Percentiles rank a stretch among this genome's conserved stretches.
These are phyloP conservation scores for Catamblyrhynchus diadema DNA, from an alignment of 2,797 vertebrate genomes.

Conservation along the genomic window DNA sequence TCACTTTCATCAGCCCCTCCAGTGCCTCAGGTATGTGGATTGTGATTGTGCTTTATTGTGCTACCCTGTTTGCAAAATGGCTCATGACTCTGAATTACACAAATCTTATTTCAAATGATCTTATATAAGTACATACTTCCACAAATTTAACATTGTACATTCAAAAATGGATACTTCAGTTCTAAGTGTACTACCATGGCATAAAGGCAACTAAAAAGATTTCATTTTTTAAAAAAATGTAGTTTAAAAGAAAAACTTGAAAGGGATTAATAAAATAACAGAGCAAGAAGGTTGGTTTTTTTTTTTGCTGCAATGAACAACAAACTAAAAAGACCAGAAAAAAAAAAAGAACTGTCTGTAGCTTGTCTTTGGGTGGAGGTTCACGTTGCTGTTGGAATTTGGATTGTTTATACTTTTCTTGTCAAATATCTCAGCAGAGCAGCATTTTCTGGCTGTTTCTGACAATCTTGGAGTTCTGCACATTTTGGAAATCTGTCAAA, in stretches of 20 bases:
- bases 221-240: fast-evolving
- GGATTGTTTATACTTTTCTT: not conserved
- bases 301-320: not conserved
- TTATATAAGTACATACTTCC: not conserved
- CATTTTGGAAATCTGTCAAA: constrained; percentile 86
- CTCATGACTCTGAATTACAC: not conserved
- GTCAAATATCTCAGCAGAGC: constrained; percentile 77
- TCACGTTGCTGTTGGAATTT: not conserved
- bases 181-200: not conserved
- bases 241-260: not conserved
- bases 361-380: not conserved
- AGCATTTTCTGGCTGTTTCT: constrained; percentile 87
- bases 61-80: not conserved
- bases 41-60: not conserved
- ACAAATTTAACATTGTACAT: not conserved
- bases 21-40: constrained; percentile 77
- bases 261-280: not conserved
- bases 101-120: not conserved
- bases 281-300: not conserved
- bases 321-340: not conserved
- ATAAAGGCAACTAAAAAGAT: not conserved
- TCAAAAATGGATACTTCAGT: not conserved
- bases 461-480: constrained; percentile 84
- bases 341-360: not conserved
- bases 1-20: constrained; percentile 85